phyloP scores from a whole-genome alignment of 2,113 vertebrate genomes.

The Lampris incognitus region DNA sequence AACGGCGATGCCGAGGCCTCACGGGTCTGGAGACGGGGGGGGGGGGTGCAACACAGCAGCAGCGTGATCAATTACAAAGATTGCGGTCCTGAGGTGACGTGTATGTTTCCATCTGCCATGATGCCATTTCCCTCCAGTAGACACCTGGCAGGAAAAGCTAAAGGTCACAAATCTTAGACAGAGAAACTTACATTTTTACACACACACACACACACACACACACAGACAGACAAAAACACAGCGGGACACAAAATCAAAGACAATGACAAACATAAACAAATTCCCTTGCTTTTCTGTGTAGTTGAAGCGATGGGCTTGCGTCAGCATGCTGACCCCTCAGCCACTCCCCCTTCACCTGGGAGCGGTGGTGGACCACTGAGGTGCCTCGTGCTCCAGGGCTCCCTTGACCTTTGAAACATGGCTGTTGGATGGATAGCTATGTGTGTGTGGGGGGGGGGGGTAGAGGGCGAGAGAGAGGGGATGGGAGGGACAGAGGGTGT shows the following conservation, averaged over 20 bases:
- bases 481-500: constrained; percentile 22
- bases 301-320: constrained; percentile 63
- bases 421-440: constrained; percentile 42
- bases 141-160: constrained; percentile 7
- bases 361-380: constrained; percentile 72
- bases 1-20: constrained; percentile 14
- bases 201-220: constrained; percentile 18
- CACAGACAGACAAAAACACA: not conserved
- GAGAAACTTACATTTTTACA: constrained; percentile 11
- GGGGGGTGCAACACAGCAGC: not conserved
- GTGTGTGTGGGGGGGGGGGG: constrained; percentile 12
- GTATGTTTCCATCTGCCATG: constrained; percentile 22
- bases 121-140: not conserved
- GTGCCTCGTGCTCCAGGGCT: constrained; percentile 72
- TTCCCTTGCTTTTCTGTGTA: constrained; percentile 60
- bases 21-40: constrained; percentile 3
- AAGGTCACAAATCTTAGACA: not conserved
- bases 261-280: constrained; percentile 70
- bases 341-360: constrained; percentile 73
- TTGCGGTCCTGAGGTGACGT: constrained; percentile 18
- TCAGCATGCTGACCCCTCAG: constrained; percentile 78
- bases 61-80: constrained; percentile 35
- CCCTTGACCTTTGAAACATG: constrained; percentile 72
- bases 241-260: constrained; percentile 44
- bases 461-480: not conserved